These are phyloP conservation scores for Antheraea mylitta DNA, from an alignment of 1,140 invertebrate genomes.

Conservation along the genomic window DNA sequence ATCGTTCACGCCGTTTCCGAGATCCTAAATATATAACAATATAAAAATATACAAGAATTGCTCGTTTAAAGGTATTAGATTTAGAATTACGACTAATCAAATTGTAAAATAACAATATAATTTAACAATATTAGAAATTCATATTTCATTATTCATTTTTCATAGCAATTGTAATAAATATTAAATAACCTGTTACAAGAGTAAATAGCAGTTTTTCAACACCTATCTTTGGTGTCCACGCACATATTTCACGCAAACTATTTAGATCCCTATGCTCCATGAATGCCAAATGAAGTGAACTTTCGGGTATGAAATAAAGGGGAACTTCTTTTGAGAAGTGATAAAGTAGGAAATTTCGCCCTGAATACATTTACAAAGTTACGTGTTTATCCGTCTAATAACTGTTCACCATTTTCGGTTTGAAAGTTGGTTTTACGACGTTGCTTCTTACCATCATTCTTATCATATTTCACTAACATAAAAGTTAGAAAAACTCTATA, in stretches of 20 bases:
- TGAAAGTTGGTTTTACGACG: conserved; percentile 8
- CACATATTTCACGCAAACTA: conserved; percentile 25
- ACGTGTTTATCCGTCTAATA: conserved; percentile 14
- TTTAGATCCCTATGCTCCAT: conserved; percentile 34
- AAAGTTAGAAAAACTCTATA: background rate
- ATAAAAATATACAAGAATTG: too few species aligned
- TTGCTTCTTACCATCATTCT: background rate
- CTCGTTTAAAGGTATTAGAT: too few species aligned
- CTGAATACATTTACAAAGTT: conserved; percentile 28
- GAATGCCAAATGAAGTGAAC: conserved; percentile 38
- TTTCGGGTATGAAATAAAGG: conserved; percentile 29
- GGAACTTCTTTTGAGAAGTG: conserved; percentile 29
- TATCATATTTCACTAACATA: background rate
- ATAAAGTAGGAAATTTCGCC: conserved; percentile 31
- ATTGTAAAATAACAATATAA: too few species aligned
- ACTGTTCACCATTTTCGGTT: conserved; percentile 13
- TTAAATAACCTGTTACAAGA: background rate
- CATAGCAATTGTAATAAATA: background rate
- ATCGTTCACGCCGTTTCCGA: too few species aligned
- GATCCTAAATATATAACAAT: too few species aligned
- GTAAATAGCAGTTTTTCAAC: background rate
- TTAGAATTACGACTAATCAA: too few species aligned
- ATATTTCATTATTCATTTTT: too few species aligned
- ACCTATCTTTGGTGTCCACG: conserved; percentile 7
- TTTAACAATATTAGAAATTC: too few species aligned